A percentile compares a stretch with the other conserved stretches of the same genome.
Conservation (phyloP, 2,113 vertebrate genomes). For the Pangasianodon gigas region DNA sequence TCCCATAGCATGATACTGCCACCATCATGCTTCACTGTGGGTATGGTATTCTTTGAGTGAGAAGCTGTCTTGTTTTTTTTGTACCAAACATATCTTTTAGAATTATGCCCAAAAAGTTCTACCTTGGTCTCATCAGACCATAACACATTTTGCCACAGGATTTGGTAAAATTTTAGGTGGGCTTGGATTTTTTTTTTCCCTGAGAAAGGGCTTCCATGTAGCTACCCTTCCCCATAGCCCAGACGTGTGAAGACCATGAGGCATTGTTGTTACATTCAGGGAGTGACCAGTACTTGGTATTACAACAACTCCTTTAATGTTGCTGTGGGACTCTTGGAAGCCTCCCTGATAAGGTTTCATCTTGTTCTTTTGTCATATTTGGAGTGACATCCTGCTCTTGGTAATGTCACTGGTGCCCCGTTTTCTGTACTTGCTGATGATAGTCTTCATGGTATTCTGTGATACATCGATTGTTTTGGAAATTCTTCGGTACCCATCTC, state of each 20-base stretch:
- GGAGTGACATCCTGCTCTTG: neutral
- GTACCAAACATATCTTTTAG: neutral
- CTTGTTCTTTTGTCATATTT: neutral
- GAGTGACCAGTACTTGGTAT: too few species aligned
- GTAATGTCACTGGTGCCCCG: too few species aligned
- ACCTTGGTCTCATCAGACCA: neutral
- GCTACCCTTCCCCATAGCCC: neutral
- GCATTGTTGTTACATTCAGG: too few species aligned
- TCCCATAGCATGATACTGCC: neutral
- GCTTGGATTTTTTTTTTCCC: too few species aligned
- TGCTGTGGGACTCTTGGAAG: too few species aligned
- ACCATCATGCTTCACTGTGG: neutral
- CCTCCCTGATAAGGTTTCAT: too few species aligned
- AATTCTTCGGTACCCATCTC: too few species aligned
- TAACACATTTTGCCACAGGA: too few species aligned
- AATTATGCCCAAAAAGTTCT: neutral
- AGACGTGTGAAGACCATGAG: too few species aligned
- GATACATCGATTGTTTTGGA: too few species aligned
- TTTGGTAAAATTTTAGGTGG: neutral
- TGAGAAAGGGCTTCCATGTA: neutral
- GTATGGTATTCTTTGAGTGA: neutral
- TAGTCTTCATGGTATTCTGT: too few species aligned
- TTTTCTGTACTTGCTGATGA: too few species aligned
- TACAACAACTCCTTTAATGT: neutral
- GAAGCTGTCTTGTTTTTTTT: neutral